Percentiles rank a stretch among this genome's conserved stretches.
phyloP scores from a whole-genome alignment of 2,113 vertebrate species.

The Panthera leo region DNA sequence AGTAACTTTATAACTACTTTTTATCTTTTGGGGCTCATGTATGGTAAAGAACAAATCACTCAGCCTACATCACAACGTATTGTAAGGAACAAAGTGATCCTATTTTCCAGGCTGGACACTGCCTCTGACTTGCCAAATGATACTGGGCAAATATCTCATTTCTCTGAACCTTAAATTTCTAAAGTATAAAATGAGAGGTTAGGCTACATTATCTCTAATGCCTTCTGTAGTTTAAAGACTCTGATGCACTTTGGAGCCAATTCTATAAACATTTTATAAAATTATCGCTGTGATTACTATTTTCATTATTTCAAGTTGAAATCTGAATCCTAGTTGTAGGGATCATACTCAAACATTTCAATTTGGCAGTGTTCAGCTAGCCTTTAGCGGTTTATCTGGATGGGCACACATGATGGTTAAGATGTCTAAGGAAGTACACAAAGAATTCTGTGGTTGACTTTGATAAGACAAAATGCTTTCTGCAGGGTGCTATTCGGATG shows the following conservation, averaged over 20 bases:
- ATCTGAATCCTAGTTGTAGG: conserved; percentile 48
- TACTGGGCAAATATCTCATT: background rate
- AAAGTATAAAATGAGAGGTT: conserved; percentile 42
- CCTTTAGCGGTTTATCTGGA: conserved; percentile 65
- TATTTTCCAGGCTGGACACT: background rate
- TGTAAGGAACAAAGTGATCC: background rate
- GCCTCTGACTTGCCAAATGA: background rate
- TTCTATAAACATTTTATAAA: conserved; percentile 40
- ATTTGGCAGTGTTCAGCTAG: conserved; percentile 46
- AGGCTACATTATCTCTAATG: background rate
- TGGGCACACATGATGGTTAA: conserved; percentile 49
- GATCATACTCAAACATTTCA: conserved; percentile 41
- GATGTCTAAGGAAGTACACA: conserved; percentile 62
- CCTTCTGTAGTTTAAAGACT: conserved; percentile 18
- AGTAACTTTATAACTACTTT: background rate
- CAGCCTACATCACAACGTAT: background rate
- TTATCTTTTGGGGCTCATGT: background rate
- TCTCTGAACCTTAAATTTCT: conserved; percentile 29
- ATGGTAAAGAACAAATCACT: background rate
- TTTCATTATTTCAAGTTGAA: conserved; percentile 64
- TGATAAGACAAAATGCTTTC: conserved; percentile 73
- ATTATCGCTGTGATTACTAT: conserved; percentile 24
- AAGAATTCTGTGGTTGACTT: conserved; percentile 62
- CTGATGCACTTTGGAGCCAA: background rate
- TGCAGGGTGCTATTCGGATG: conserved; percentile 59